A percentile compares a stretch with the other conserved stretches of the same genome.
Evolutionary conservation across 92 coral and sea anemone genomes (phyloP).

Genomic region (Phenganax marumi): DNA sequence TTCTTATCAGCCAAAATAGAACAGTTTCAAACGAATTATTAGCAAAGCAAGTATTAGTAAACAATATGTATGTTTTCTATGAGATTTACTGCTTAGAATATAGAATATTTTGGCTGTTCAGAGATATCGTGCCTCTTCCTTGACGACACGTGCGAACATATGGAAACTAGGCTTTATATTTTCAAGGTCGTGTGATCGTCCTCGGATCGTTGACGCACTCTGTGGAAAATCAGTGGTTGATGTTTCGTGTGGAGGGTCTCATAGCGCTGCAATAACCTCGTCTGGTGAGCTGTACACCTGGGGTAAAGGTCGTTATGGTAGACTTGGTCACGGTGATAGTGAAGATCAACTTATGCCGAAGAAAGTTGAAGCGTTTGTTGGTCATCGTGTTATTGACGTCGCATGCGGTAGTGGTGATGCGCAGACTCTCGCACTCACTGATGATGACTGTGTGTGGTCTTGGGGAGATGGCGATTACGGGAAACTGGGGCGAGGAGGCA

Average conservation of each 20-base stretch:
- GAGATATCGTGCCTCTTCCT: too few species aligned
- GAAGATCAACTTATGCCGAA: conserved; percentile 89
- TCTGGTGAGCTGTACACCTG: conserved; percentile 89
- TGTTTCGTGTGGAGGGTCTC: conserved; percentile 93
- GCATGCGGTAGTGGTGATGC: conserved; percentile 99
- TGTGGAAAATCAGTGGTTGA: conserved; percentile 82
- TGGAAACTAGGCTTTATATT: too few species aligned
- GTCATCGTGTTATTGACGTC: conserved; percentile 83
- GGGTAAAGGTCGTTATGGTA: conserved; percentile 98
- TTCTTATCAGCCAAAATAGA: too few species aligned
- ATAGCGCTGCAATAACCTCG: conserved; percentile 81
- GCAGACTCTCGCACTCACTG: conserved; percentile 94
- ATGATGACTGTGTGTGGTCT: conserved; percentile 95
- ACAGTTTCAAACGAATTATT: too few species aligned
- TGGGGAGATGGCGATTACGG: conserved; percentile 99
- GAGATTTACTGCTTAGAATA: too few species aligned
- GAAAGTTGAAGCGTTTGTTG: conserved; percentile 85
- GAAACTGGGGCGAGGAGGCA: conserved; percentile 97
- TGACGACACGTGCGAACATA: background rate
- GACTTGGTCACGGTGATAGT: conserved; percentile 95
- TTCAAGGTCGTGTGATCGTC: conserved; percentile 82
- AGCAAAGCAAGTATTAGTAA: too few species aligned
- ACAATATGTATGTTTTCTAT: too few species aligned
- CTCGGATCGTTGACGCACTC: conserved; percentile 81
- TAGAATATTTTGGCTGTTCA: too few species aligned